Evolutionary conservation across 2,113 vertebrate species (phyloP).

Genomic region (Sorex fumeus): DNA sequence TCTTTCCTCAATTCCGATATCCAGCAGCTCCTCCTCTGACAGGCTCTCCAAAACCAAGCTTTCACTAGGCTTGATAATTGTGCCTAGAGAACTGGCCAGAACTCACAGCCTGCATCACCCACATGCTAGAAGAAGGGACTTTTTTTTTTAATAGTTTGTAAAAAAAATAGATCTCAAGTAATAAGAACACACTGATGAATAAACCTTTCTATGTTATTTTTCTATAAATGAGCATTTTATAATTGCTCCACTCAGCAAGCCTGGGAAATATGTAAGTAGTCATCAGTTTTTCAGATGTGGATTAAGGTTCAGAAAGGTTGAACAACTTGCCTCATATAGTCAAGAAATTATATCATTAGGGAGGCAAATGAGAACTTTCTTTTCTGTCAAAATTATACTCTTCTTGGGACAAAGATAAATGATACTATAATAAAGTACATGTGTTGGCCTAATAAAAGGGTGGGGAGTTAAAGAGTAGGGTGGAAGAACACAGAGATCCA

Average conservation of each 20-base stretch:
- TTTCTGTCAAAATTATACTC: slow-evolving; percentile 51
- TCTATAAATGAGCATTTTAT: slow-evolving; percentile 59
- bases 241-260: slow-evolving; percentile 75
- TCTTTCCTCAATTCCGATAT: not conserved
- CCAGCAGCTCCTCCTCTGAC: not conserved
- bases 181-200: not conserved
- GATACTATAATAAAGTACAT: slow-evolving; percentile 27
- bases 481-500: not conserved
- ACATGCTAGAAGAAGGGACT: not conserved
- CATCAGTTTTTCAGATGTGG: slow-evolving; percentile 70
- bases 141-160: not conserved
- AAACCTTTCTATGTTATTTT: slow-evolving; percentile 45
- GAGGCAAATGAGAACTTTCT: slow-evolving; percentile 48
- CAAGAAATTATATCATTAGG: slow-evolving; percentile 60
- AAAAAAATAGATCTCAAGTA: not conserved
- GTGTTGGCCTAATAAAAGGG: not conserved
- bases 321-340: slow-evolving; percentile 74
- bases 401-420: slow-evolving; percentile 56
- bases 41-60: not conserved
- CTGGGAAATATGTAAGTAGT: slow-evolving; percentile 64
- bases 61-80: not conserved
- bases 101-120: not conserved
- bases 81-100: not conserved
- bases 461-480: not conserved
- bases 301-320: slow-evolving; percentile 70